A percentile compares a stretch with the other conserved stretches of the same genome.
Conservation (phyloP, 2,113 vertebrate species). For the Oncorhynchus nerka region DNA sequence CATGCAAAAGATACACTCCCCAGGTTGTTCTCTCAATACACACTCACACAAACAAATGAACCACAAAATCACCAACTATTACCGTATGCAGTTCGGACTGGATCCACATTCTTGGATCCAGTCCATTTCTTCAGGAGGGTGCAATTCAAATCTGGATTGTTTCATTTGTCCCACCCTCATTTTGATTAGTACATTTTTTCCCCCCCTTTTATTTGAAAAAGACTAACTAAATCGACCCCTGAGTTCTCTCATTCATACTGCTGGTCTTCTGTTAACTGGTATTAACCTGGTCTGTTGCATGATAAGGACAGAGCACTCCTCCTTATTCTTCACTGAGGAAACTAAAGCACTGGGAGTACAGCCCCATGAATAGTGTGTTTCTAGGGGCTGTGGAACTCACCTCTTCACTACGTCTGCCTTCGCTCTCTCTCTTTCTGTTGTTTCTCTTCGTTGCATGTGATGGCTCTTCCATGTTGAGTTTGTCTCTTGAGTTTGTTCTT, state of each 20-base stretch:
- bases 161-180: constrained; percentile 45
- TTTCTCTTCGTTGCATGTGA: constrained; percentile 55
- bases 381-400: constrained; percentile 38
- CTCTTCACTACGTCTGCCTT: constrained; percentile 7
- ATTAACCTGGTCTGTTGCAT: constrained; percentile 89
- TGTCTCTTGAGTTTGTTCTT: constrained; percentile 59
- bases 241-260: constrained; percentile 65
- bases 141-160: constrained; percentile 38
- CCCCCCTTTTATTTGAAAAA: constrained; percentile 28
- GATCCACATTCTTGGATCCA: constrained; percentile 21
- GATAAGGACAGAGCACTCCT: constrained; percentile 67
- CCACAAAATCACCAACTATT: too few relatives aligned
- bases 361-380: constrained; percentile 43
- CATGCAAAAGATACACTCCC: neutral
- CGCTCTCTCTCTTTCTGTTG: neutral
- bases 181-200: constrained; percentile 27
- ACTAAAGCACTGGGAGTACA: constrained; percentile 34
- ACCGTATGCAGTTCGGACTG: constrained; percentile 25
- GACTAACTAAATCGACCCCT: constrained; percentile 96
- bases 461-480: constrained; percentile 44
- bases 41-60: constrained; percentile 24
- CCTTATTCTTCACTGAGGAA: constrained; percentile 27
- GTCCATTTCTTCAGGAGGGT: constrained; percentile 26
- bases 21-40: constrained; percentile 14
- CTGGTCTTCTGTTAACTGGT: constrained; percentile 62